Conservation (phyloP, 2,888 invertebrate species). For the Caenorhabditis doughertyi region DNA sequence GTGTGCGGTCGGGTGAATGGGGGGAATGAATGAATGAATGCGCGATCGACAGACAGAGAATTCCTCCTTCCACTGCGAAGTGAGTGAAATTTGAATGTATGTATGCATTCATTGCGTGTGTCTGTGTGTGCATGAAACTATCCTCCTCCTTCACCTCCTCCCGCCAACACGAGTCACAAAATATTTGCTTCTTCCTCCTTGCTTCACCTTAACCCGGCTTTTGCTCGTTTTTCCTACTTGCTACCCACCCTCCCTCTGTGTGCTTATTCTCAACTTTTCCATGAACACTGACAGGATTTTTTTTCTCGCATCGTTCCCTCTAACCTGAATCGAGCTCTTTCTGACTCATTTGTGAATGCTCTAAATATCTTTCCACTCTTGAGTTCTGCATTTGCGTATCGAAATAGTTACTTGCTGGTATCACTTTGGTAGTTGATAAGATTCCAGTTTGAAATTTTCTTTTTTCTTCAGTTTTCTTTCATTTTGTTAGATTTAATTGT, state of each 20-base stretch:
- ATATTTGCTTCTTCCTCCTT: slow-evolving; percentile 28
- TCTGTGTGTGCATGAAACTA: slow-evolving; percentile 34
- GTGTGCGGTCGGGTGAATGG: slow-evolving; percentile 37
- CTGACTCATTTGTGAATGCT: neutral
- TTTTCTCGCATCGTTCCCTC: neutral
- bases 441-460: no score
- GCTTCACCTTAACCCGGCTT: slow-evolving; percentile 28
- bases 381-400: no score
- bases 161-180: slow-evolving; percentile 40
- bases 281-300: slow-evolving; percentile 14
- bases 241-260: slow-evolving; percentile 3
- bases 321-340: neutral
- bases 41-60: slow-evolving; percentile 30
- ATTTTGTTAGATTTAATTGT: no score
- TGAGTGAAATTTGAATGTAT: slow-evolving; percentile 30
- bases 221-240: slow-evolving; percentile 10
- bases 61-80: neutral
- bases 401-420: no score
- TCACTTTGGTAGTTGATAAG: no score
- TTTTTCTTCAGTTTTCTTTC: no score
- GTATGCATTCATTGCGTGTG: slow-evolving; percentile 33
- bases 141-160: no score
- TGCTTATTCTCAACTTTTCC: slow-evolving; percentile 30
- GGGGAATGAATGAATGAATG: slow-evolving; percentile 38
- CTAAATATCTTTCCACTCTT: neutral